Evolutionary conservation across 2,888 invertebrate species (phyloP).

Genomic region (Archaeoteleia sp.): DNA sequence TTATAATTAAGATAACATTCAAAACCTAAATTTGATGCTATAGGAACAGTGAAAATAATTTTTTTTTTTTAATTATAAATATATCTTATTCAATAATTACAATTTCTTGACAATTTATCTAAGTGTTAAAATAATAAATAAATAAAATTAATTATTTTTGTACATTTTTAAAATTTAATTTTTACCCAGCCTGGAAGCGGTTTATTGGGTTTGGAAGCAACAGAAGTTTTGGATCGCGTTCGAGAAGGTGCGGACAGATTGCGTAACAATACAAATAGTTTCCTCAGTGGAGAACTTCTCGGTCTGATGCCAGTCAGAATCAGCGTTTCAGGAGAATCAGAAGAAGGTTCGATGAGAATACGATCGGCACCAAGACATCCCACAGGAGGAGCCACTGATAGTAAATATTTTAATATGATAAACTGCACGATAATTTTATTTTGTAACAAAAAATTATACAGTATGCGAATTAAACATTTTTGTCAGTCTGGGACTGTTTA

Average conservation of each 20-base stretch:
- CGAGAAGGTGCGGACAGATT: constrained; percentile 83
- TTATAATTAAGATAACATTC: no score
- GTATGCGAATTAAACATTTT: no score
- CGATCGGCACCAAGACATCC: constrained; percentile 69
- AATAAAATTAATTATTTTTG: no score
- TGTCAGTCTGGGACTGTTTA: no score
- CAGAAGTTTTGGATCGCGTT: constrained; percentile 81
- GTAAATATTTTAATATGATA: constrained; percentile 34
- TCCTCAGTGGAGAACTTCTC: constrained; percentile 83
- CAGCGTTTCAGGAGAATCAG: constrained; percentile 71
- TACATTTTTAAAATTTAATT: constrained; percentile 33
- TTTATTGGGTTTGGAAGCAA: constrained; percentile 76
- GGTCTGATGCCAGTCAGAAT: constrained; percentile 78
- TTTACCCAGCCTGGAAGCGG: constrained; percentile 62
- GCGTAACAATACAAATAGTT: constrained; percentile 87
- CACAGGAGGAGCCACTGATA: constrained; percentile 64
- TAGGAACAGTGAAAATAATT: no score
- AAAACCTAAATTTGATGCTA: no score
- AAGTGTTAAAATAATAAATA: no score
- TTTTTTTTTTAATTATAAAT: no score
- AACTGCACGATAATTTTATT: no score
- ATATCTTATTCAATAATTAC: no score
- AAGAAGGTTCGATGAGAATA: constrained; percentile 70
- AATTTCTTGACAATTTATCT: background rate
- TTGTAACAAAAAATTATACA: no score